A percentile compares a stretch with the other conserved stretches of the same genome.
phyloP scores from a whole-genome alignment of 1,140 invertebrate species.

The Bombus superbus region DNA sequence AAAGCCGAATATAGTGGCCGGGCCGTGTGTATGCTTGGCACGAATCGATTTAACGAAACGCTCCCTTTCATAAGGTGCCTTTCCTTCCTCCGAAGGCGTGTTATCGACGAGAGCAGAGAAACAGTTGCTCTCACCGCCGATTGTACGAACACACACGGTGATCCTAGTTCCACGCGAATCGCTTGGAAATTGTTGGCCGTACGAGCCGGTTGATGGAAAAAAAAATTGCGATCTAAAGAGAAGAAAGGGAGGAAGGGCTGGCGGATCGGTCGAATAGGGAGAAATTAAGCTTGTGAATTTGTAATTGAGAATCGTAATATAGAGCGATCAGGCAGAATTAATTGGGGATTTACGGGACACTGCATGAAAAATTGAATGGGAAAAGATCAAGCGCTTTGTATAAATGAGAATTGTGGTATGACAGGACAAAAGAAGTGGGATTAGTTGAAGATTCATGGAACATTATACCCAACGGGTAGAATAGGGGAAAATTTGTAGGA shows the following conservation, averaged over 20 bases:
- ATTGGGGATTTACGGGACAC: neutral
- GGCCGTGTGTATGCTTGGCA: conserved; percentile 5
- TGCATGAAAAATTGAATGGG: neutral
- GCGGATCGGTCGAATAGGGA: neutral
- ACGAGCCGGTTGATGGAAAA: neutral
- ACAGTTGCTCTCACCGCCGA: neutral
- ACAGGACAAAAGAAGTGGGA: no score
- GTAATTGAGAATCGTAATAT: neutral
- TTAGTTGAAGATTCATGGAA: no score
- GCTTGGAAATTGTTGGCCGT: neutral
- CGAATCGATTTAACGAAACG: conserved; percentile 13
- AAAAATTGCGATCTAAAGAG: neutral
- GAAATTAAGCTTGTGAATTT: neutral
- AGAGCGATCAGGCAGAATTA: neutral
- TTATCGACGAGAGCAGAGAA: neutral
- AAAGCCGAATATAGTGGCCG: neutral
- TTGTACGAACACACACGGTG: neutral
- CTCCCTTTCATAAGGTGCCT: neutral
- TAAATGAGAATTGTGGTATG: no score
- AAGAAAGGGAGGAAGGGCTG: neutral
- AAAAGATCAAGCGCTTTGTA: neutral
- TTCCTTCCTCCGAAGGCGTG: neutral
- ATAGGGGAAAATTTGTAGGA: neutral
- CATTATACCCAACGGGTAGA: neutral
- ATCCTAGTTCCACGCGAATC: neutral